Conservation (phyloP, 2,113 vertebrate species). For the Ciconia boyciana region DNA sequence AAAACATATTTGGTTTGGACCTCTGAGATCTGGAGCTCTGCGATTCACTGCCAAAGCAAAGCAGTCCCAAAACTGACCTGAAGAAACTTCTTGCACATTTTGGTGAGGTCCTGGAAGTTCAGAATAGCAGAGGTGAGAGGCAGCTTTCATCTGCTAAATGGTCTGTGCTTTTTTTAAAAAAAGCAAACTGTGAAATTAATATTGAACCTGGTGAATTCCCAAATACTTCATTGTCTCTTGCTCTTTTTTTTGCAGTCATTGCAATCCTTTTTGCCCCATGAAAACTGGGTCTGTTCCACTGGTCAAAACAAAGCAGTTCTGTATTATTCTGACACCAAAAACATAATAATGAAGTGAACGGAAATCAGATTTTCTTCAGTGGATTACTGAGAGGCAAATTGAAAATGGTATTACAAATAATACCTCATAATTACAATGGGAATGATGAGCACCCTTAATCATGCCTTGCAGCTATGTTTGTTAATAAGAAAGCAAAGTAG, state of each 20-base stretch:
- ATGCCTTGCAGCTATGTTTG: not conserved
- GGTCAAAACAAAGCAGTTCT: not conserved
- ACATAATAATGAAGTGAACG: not conserved
- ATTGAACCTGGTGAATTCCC: not conserved
- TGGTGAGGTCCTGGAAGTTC: not conserved
- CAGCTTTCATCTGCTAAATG: not conserved
- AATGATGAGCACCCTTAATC: constrained; percentile 11
- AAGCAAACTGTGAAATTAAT: not conserved
- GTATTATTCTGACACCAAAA: not conserved
- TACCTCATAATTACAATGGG: not conserved
- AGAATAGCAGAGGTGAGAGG: not conserved
- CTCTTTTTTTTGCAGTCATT: not conserved
- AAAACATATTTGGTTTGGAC: not conserved
- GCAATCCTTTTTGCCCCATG: not conserved
- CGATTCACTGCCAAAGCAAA: not conserved
- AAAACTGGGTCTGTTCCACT: not conserved
- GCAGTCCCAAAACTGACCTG: not conserved
- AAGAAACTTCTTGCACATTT: not conserved
- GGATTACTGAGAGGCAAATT: not conserved
- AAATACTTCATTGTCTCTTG: not conserved
- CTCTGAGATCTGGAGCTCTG: not conserved
- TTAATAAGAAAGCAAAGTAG: not conserved
- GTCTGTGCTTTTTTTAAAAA: not conserved
- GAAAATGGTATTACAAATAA: not conserved
- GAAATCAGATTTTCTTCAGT: not conserved